Conservation (phyloP, 2,888 invertebrate species). For the Ormyrus nitidulus region DNA sequence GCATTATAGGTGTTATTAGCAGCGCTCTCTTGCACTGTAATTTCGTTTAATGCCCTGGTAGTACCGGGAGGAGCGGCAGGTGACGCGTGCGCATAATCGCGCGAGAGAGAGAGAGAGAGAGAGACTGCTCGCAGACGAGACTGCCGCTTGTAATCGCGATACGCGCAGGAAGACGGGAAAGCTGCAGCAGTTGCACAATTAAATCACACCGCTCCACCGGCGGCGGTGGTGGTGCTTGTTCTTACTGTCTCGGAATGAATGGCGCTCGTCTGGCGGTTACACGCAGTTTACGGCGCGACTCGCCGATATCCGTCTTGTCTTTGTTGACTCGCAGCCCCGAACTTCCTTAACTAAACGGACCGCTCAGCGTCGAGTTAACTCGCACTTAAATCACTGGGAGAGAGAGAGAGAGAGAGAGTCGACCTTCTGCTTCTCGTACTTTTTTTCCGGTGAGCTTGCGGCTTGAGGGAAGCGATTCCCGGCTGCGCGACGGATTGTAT, state of each 20-base stretch:
- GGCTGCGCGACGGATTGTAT: constrained; percentile 8
- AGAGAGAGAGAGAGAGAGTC: not conserved
- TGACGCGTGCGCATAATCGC: constrained; percentile 44
- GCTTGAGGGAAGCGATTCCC: not conserved
- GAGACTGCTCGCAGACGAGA: not conserved
- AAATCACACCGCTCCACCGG: constrained; percentile 34
- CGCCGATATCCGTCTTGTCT: constrained; percentile 56
- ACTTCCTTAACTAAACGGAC: constrained; percentile 55
- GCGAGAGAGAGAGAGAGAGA: not conserved
- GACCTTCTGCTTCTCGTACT: not conserved
- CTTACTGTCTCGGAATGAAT: constrained; percentile 50
- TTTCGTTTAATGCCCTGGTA: constrained; percentile 27
- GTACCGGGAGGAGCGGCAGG: constrained; percentile 10
- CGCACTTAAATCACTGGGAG: constrained; percentile 49
- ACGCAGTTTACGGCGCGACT: constrained; percentile 53
- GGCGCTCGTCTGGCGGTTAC: constrained; percentile 55
- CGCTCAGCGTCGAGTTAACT: constrained; percentile 53
- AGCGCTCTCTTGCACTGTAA: constrained; percentile 28
- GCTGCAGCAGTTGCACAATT: constrained; percentile 37
- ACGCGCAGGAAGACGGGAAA: too few relatives aligned
- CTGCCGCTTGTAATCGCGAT: not conserved
- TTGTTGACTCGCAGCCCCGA: constrained; percentile 46
- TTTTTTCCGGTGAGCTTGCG: not conserved
- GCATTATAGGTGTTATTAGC: constrained; percentile 14
- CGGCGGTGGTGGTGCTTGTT: not conserved